Evolutionary conservation across 2,113 vertebrate species (phyloP), one percentile per base, ranked within the genome.

Genomic region (Thunnus thynnus): DNA sequence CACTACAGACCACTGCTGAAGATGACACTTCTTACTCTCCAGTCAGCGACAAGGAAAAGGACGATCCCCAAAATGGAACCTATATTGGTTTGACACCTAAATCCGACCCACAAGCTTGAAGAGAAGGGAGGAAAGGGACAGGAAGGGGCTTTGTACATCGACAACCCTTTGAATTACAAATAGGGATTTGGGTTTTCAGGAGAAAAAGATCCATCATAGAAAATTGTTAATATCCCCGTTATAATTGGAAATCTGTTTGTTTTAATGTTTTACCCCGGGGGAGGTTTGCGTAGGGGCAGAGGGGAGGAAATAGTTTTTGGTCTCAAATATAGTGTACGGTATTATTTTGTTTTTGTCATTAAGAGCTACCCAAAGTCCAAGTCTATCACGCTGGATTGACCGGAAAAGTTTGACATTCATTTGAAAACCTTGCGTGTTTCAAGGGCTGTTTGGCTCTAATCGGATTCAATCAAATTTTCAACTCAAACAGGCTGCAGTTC

Each of bases 51-150:
- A 96, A 95, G 80, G 86, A 82, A 17, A 94, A 93, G 27, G 94
- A 95, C 0, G 87, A 93, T 32, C 56, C 86, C 3, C 93, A 95
- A 44, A 96, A 95, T 30, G 95, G 94, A 67, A 90, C 88, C 9
- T 93, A 87, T 25, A 90, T 95, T 1, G 83, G 83, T 69, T 50
- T 95, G 91, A 87, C 92, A 1, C 50, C 91, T 14, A 89, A 93
- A 67, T 66, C 8, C 0, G 86, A 86, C 0, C 52, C 90, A 14
- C 84, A 94, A 71, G 85, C 80, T 71, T 95, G 75, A 95, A 70
- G 25, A 54, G 25, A 47, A 47, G 25, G 20, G 16, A 27, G 51
- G 13, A 5, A 18, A 27, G 2, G 3, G 10, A 18, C 1, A 18
- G 63, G 52, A 3, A 10, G 52, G 46, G 13, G 46, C 8, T 47